Evolutionary conservation across 2,797 vertebrate species (phyloP).

Genomic region (Alauda arvensis): DNA sequence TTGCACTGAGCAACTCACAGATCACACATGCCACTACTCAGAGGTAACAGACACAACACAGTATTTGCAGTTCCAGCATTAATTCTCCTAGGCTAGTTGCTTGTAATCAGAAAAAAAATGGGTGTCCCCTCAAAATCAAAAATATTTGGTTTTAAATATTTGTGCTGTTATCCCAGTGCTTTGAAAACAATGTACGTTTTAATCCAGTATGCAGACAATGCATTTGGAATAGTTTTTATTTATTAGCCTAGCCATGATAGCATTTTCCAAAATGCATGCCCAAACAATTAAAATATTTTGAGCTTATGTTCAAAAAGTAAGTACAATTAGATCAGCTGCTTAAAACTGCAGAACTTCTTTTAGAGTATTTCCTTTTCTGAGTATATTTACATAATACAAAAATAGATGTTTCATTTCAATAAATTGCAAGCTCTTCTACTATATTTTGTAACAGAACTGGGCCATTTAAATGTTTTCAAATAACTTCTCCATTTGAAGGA

Average conservation of each 20-base stretch:
- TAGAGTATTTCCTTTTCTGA: neutral
- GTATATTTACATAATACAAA: conserved; percentile 25
- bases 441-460: neutral
- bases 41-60: neutral
- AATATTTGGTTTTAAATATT: neutral
- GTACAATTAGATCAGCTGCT: neutral
- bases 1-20: neutral
- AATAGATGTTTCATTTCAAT: neutral
- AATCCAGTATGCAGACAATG: neutral
- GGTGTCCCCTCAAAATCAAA: neutral
- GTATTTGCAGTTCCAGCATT: neutral
- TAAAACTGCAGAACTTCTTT: neutral
- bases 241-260: neutral
- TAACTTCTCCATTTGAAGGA: neutral
- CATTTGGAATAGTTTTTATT: neutral
- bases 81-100: neutral
- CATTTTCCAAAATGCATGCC: neutral
- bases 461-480: neutral
- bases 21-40: neutral
- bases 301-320: neutral
- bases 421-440: neutral
- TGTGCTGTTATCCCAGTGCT: neutral
- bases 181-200: neutral
- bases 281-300: neutral
- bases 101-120: neutral